Conservation (phyloP, 2,113 vertebrate species). For the Pachyramphus minor region DNA sequence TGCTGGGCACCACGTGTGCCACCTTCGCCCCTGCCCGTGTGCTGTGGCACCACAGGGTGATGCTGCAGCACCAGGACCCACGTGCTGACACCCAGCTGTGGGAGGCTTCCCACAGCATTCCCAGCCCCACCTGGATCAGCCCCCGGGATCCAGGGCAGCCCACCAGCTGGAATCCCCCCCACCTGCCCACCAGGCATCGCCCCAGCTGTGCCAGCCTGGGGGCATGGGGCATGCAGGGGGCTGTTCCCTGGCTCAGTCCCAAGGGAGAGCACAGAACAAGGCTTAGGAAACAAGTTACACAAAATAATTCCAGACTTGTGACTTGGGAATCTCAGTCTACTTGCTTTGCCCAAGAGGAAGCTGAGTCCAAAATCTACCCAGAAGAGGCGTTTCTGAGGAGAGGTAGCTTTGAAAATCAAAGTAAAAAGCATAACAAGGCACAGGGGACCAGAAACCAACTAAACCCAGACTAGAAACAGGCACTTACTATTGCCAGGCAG, state of each 20-base stretch:
- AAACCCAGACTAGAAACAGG: neutral
- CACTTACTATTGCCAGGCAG: neutral
- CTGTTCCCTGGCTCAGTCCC: rapidly evolving
- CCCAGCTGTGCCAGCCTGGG: too few relatives aligned
- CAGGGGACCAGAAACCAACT: neutral
- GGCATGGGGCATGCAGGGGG: rapidly evolving
- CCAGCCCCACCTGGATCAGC: too few relatives aligned
- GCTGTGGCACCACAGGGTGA: rapidly evolving
- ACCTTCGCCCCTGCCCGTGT: rapidly evolving
- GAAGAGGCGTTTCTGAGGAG: neutral
- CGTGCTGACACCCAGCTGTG: rapidly evolving
- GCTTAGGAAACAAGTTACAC: neutral
- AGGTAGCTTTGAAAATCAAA: neutral
- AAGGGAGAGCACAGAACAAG: neutral
- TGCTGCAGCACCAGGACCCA: neutral
- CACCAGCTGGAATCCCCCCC: rapidly evolving
- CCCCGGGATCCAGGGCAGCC: too few relatives aligned
- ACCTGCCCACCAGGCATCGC: rapidly evolving
- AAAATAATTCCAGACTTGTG: rapidly evolving
- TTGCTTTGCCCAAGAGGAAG: neutral
- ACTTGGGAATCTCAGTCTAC: neutral
- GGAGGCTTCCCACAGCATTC: too few relatives aligned
- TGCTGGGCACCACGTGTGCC: neutral
- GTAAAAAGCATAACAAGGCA: neutral
- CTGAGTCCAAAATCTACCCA: neutral